These are phyloP conservation scores for Allolobophora icterica DNA, from an alignment of 2,888 invertebrate genomes.

Conservation along the genomic window DNA sequence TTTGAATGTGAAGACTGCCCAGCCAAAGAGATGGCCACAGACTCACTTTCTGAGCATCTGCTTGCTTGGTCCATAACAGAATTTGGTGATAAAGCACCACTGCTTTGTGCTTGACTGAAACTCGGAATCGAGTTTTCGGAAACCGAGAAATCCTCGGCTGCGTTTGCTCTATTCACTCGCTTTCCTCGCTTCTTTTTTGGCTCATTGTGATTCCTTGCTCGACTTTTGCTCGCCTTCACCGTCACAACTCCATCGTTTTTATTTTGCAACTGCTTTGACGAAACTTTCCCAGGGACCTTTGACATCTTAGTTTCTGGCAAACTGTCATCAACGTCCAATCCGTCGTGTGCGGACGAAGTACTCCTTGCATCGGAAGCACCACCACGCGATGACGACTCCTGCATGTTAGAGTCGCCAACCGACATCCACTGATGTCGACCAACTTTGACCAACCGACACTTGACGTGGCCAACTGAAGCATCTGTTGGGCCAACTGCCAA, in stretches of 20 bases:
- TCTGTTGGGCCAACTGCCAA: constrained; percentile 7
- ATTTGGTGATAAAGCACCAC: background rate
- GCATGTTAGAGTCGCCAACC: background rate
- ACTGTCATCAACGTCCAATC: background rate
- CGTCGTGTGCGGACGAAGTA: background rate
- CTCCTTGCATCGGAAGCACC: background rate
- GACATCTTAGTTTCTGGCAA: background rate
- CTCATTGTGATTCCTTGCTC: background rate
- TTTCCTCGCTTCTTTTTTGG: background rate
- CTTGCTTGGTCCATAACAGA: background rate
- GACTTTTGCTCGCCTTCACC: background rate
- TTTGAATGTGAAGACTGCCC: background rate
- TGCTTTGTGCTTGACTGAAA: background rate
- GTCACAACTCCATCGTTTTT: background rate
- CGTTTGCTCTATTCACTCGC: background rate
- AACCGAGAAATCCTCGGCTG: background rate
- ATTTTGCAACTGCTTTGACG: background rate
- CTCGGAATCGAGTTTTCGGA: background rate
- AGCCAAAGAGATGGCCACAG: background rate
- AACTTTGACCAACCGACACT: constrained; percentile 26
- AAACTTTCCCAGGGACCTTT: background rate
- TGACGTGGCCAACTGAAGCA: background rate
- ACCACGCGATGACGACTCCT: background rate
- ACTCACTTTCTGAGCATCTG: constrained; percentile 15
- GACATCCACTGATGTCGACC: constrained; percentile 28